phyloP scores from a whole-genome alignment of 2,797 vertebrate genomes.

The Peromyscus aztecus region DNA sequence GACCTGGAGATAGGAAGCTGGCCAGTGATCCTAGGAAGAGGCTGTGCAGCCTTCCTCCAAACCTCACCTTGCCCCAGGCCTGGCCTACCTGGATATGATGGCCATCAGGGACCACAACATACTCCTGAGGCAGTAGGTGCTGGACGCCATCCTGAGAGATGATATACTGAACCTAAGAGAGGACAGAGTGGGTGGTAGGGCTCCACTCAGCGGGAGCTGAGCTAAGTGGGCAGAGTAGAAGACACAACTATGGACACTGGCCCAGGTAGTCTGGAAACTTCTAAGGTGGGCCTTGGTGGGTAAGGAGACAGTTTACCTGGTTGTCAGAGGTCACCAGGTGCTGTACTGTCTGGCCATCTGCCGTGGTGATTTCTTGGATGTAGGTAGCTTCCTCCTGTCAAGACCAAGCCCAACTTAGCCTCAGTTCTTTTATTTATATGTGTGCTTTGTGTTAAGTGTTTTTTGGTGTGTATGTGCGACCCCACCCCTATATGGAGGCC shows the following conservation, averaged over 20 bases:
- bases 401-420: background rate
- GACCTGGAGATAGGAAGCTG: slow-evolving; percentile 88
- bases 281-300: background rate
- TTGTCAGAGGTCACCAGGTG: slow-evolving; percentile 97
- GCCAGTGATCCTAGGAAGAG: background rate
- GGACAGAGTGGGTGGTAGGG: background rate
- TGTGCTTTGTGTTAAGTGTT: background rate
- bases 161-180: slow-evolving; percentile 96
- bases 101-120: slow-evolving; percentile 97
- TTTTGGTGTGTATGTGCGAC: background rate
- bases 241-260: background rate
- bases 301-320: slow-evolving; percentile 89
- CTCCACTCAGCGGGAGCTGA: slow-evolving; percentile 78
- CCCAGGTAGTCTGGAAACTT: background rate
- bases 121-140: slow-evolving; percentile 97
- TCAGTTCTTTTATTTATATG: background rate
- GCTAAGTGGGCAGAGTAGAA: background rate
- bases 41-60: background rate
- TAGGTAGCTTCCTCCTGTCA: slow-evolving; percentile 95
- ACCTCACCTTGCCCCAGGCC: background rate
- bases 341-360: slow-evolving; percentile 97
- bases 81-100: slow-evolving; percentile 96
- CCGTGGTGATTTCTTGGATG: slow-evolving; percentile 98
- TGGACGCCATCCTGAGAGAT: slow-evolving; percentile 97
- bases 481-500: background rate